phyloP scores from a whole-genome alignment of 2,888 invertebrate genomes.

The Macaria liturata region DNA sequence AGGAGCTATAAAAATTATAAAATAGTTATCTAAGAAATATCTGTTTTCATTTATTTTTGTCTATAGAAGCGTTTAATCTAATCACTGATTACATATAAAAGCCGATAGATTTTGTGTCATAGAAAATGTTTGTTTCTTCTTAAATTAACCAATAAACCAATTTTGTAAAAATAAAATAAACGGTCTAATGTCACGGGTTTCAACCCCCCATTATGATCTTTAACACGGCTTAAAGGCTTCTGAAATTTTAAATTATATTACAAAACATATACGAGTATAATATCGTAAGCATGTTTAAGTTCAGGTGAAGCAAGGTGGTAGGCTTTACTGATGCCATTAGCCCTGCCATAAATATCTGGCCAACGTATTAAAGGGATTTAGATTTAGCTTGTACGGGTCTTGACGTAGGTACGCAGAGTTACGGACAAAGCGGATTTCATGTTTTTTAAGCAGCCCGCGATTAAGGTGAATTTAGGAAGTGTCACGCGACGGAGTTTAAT shows the following conservation, averaged over 20 bases:
- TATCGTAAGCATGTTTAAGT: conserved; percentile 46
- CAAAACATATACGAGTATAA: too few species aligned
- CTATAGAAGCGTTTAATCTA: background rate
- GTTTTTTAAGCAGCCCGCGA: conserved; percentile 50
- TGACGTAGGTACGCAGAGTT: conserved; percentile 71
- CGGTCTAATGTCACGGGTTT: too few species aligned
- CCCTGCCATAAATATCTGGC: conserved; percentile 78
- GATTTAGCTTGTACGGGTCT: conserved; percentile 67
- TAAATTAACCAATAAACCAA: too few species aligned
- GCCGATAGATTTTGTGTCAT: too few species aligned
- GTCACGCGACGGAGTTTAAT: conserved; percentile 24
- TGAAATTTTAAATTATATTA: too few species aligned
- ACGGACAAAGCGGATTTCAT: conserved; percentile 50
- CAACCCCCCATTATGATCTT: too few species aligned
- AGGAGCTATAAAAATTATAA: conserved; percentile 46
- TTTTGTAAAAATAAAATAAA: too few species aligned
- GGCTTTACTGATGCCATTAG: conserved; percentile 72
- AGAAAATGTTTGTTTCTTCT: too few species aligned
- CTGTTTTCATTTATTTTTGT: too few species aligned
- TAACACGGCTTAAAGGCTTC: too few species aligned
- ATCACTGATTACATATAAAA: too few species aligned
- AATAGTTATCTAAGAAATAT: conserved; percentile 8
- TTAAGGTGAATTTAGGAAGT: conserved; percentile 35
- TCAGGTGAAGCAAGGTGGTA: conserved; percentile 52
- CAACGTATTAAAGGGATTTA: conserved; percentile 76